Base-by-base conservation (phyloP, 2,888 invertebrate genomes). In the Athalia circularis region DNA sequence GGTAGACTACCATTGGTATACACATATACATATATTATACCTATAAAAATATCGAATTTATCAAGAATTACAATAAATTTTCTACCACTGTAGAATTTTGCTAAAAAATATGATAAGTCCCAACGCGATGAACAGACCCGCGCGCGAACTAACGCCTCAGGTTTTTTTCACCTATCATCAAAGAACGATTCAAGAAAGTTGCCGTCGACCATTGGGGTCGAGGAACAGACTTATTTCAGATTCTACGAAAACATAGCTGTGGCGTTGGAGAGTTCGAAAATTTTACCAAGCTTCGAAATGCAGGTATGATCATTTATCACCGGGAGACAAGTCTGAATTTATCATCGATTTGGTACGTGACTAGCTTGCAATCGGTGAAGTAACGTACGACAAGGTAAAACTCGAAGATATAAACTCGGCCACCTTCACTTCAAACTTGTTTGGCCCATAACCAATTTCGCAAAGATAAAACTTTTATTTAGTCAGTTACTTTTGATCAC, bases 61-160 rank as follows among this genome's bases (percentile, higher is more conserved):
- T 68, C 52, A 68, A 68, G 54, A 52, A 68, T 50, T 68, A 52
- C 52, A 52, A 68, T 68, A 68, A 68, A 68, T 68, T 52, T 68
- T 15, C 52, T 29, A 15, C 54, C 29, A 43, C 54, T n/a, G 29
- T 7, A 68, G 11, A n/a, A 54, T 54, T 29, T 68, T n/a, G 52
- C 52, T 15, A 68, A 47, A 47, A 65, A 48, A 65, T 65, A 29
- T 29, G 29, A 65, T 47, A 47, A 13, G 65, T 65, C 48, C 8
- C 48, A 29, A 48, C 65, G 65, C 65, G 65, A 65, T 65, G 45
- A 64, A 45, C 45, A 64, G 45, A 64, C n/a, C n/a, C 43, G n/a
- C 11, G 5, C 64, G 45, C 5, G 45, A 64, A 45, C 47, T 64
- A 64, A 11, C n/a, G 45, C 15, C 43, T 11, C 47, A 8, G 13